phyloP scores from a whole-genome alignment of 2,888 invertebrate species.

The Geophilus truncorum region DNA sequence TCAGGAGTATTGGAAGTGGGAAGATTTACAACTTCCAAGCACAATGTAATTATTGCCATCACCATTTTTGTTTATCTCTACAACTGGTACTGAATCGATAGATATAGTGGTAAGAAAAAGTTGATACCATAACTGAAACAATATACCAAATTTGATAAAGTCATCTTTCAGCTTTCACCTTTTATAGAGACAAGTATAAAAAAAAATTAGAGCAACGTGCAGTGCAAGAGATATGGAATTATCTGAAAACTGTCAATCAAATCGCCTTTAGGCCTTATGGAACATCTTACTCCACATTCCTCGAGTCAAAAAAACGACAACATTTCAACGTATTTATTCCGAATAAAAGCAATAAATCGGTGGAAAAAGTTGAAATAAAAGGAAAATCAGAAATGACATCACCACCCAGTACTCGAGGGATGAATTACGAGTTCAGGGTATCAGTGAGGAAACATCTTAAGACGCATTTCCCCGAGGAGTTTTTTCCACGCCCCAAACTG shows the following conservation, averaged over 20 bases:
- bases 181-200: not conserved
- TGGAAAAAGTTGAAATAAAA: not conserved
- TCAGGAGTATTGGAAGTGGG: no score
- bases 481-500: not conserved
- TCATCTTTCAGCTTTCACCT: not conserved
- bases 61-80: no score
- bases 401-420: not conserved
- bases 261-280: no score
- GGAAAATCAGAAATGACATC: not conserved
- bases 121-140: not conserved
- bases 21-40: no score
- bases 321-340: not conserved
- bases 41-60: no score
- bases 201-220: conserved; percentile 6
- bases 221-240: not conserved
- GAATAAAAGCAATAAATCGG: not conserved
- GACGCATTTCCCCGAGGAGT: not conserved
- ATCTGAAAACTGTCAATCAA: not conserved
- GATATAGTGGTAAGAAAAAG: no score
- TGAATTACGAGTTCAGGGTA: not conserved
- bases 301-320: not conserved
- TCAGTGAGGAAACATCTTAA: not conserved
- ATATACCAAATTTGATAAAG: not conserved
- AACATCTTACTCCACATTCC: no score
- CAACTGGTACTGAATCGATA: no score